A percentile compares a stretch with the other conserved stretches of the same genome.
These are phyloP conservation scores for Dione juno DNA, from an alignment of 2,888 invertebrate genomes.

Conservation along the genomic window DNA sequence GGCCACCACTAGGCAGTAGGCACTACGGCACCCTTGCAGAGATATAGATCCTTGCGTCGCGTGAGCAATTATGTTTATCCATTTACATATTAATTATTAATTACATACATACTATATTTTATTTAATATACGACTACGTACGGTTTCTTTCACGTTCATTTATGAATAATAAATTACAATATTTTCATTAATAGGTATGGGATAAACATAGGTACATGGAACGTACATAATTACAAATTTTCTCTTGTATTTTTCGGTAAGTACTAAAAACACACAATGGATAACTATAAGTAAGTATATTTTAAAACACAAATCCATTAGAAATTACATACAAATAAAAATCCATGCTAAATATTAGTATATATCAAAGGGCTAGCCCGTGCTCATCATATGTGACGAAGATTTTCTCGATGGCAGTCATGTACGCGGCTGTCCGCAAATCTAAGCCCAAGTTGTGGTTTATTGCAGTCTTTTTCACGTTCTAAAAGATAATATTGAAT, in stretches of 20 bases:
- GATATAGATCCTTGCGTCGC: conserved; percentile 44
- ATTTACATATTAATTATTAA: too few relatives aligned
- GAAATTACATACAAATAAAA: not conserved
- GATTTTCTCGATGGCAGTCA: conserved; percentile 98
- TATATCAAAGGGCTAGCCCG: conserved; percentile 75
- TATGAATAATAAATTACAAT: too few relatives aligned
- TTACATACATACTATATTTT: too few relatives aligned
- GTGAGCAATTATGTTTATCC: not conserved
- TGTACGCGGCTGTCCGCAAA: conserved; percentile 97
- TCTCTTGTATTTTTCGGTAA: not conserved
- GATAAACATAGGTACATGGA: too few relatives aligned
- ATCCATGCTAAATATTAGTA: not conserved
- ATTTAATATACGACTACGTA: too few relatives aligned
- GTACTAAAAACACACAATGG: not conserved
- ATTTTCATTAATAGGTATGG: too few relatives aligned
- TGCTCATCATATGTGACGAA: conserved; percentile 97
- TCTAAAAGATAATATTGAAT: conserved; percentile 68
- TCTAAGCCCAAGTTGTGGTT: conserved; percentile 89
- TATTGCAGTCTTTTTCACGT: conserved; percentile 86
- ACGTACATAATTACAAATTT: too few relatives aligned
- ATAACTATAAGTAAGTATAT: conserved; percentile 3
- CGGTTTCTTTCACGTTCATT: too few relatives aligned
- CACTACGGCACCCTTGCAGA: conserved; percentile 44
- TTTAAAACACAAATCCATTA: not conserved
- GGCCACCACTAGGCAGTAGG: not conserved